Base-by-base conservation (phyloP, 2,797 vertebrate species). In the Dallia pectoralis region DNA sequence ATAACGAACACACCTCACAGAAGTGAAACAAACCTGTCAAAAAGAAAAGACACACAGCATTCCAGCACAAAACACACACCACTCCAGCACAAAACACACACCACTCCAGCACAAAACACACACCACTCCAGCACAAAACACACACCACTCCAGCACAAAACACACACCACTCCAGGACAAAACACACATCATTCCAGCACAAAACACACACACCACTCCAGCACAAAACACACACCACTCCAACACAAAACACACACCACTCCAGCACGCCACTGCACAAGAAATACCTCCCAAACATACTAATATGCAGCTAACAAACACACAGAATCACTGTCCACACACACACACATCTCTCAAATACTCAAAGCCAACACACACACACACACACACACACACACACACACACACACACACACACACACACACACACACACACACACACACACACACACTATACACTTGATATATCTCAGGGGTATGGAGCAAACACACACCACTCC, bases 401-500 rank as follows among this genome's bases (percentile, higher is more conserved):
- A 85, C 78, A 81, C 74, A n/a, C 78, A 88, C 67, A 62, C n/a
- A 75, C 77, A 88, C 84, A 81, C 76, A 75, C 85, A 79, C 79
- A 83, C 64, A 70, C 72, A 59, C 79, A 86, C 72, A 85, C 85
- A 78, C 78, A 79, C 85, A 87, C 87, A 83, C 82, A 77, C 75
- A 85, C 77, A 81, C 74, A 65, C 78, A 88, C 67, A 66, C 40
- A 69, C 36, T 27, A n/a, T 33, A 56, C 15, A 70, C 33, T 15
- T 22, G 40, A 56, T 69, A 59, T 4, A 67, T 62, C 86, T 85
- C 77, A 85, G 89, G 85, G 89, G 85, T 83, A 89, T 91, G 89
- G 82, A 85, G 82, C 89, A 88, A 82, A 82, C 81, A 84, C 81
- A 85, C 82, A 86, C 88, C 91, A 83, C 86, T 87, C n/a, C 30